Conservation (phyloP, 64 coral and sea anemone genomes). For the Actinia equina region DNA sequence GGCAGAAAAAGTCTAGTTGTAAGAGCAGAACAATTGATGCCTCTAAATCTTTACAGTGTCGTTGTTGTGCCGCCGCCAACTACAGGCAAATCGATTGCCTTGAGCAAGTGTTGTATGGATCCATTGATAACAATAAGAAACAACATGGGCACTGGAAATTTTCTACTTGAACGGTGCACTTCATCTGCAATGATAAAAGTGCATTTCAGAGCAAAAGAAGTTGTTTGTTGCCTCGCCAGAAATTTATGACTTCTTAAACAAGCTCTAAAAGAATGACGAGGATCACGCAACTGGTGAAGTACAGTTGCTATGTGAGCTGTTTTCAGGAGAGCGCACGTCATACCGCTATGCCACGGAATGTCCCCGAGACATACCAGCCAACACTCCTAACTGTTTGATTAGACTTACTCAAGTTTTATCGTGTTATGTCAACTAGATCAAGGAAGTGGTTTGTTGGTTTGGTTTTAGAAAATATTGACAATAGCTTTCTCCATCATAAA, state of each 20-base stretch:
- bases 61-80: constrained; percentile 40
- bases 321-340: constrained; percentile 32
- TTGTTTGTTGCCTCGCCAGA: constrained; percentile 22
- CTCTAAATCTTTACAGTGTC: constrained; percentile 28
- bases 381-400: background rate
- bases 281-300: constrained; percentile 53
- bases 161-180: background rate
- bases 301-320: constrained; percentile 46
- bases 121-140: background rate
- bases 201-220: background rate
- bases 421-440: background rate
- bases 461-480: background rate
- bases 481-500: background rate
- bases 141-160: background rate
- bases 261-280: constrained; percentile 42
- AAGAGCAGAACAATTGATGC: background rate
- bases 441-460: constrained; percentile 10
- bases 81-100: constrained; percentile 57
- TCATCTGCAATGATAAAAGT: background rate
- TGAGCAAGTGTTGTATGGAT: constrained; percentile 34
- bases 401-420: background rate
- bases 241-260: constrained; percentile 48
- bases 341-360: constrained; percentile 37
- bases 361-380: background rate
- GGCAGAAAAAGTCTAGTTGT: background rate